Base-by-base conservation (phyloP, 1,140 invertebrate genomes). In the Zophobas atratus region DNA sequence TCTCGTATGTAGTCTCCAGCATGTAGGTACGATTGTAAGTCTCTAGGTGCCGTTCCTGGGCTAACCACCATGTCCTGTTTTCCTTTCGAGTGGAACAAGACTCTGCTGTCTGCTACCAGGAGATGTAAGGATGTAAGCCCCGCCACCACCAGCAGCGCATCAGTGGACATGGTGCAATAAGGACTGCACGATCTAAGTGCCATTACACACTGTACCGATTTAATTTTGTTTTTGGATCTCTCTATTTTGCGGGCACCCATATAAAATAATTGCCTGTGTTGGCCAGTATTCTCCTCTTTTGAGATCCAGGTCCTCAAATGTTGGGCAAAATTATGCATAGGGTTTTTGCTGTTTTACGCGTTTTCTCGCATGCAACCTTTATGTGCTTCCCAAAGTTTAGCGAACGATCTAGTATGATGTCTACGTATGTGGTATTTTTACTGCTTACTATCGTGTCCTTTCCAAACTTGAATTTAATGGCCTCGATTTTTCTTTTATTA, bases 181-280 rank as follows among this genome's bases (percentile, higher is more conserved):
- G 70, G 43, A 72, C 70, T 72, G 41, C 70, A 72, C 48, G 48
- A 55, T 38, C 70, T 8, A n/a, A 72, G 20, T 48, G 70, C 70
- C 70, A 70, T 70, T 8, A n/a, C 46, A 6, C 67, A 6, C 33
- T 70, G 67, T 46, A 8, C 43, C 8, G 43, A n/a, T 20, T 8
- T 53, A 2, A 53, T 6, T 53, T 36, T 77, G 5, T 71, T 43
- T 77, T 53, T 20, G 20, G 20, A 20, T 6, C 5, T 77, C 39
- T 34, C n/a, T 0, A n/a, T 41, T 55, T 51, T 38, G 39, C 6
- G 71, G 77, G 0, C 70, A 70, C n/a, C 34, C 77, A 48, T 78
- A 78, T 2, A 78, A 35, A 20, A 75, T 60, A 5, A 36, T 35
- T 1, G 77, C 74, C 38, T 75, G 36, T 6, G 55, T 56, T 4